Evolutionary conservation across 2,888 invertebrate genomes (phyloP), one percentile per base, ranked within the genome.

Genomic region (Philereme vetulata): DNA sequence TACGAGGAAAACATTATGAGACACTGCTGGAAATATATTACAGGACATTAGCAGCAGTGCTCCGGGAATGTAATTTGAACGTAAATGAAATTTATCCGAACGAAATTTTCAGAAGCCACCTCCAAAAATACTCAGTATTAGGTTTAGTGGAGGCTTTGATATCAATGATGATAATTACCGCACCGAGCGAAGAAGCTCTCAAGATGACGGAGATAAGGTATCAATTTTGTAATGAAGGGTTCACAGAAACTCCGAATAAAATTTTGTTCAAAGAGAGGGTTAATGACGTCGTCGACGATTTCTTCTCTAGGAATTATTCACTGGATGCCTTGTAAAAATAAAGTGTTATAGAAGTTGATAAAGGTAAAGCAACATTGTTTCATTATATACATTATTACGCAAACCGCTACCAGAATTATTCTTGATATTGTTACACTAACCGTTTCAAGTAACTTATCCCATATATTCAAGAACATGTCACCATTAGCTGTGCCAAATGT

Each of bases 101-200:
- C 56, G 63, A 60, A 44, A 65, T 84, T 60, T 87, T 88, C 46
- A 58, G 78, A 55, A 73, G 79, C 56, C 85, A 89, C 65, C 77
- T 88, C 4, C 74, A 65, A 50, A 71, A 77, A 60, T 87, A 86
- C 70, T 86, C 88, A 3, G 81, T 88, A 4, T 71, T 85, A 35
- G 88, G 87, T 34, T 75, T 88, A 62, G 80, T 87, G 63, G 89
- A 89, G 71, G 86, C 88, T 58, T 72, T 89, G 59, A 78, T 88
- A 66, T 86, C 87, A 32, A 84, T 88, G 87, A 84, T 85, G 75
- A 87, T 89, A 73, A 86, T 89, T 70, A 89, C 89, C 32, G 84
- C 86, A 6, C 76, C 75, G 40, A 72, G 76, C 43, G 88, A 86
- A 49, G 85, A 85, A 38, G 86, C 86, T 7, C 70, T 80, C 40